These are phyloP conservation scores for Catostomus latipinnis DNA, from an alignment of 2,797 vertebrate species.

Conservation along the genomic window DNA sequence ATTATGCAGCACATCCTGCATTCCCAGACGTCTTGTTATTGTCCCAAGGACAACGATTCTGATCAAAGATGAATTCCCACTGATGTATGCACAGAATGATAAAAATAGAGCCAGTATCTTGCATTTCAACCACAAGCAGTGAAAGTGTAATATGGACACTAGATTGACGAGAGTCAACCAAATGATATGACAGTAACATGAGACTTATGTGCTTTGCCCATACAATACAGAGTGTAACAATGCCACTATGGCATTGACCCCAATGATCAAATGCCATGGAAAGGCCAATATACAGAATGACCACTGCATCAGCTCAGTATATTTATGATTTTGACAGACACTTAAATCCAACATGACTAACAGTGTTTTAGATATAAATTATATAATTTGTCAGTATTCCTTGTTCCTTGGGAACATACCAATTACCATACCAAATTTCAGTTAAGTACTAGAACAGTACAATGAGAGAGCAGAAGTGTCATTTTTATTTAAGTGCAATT, in stretches of 20 bases:
- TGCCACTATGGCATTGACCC: slow-evolving; percentile 17
- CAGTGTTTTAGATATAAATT: background rate
- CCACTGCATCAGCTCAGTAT: background rate
- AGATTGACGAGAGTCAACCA: slow-evolving; percentile 57
- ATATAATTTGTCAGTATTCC: too few relatives aligned
- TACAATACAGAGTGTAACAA: background rate
- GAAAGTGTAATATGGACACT: slow-evolving; percentile 51
- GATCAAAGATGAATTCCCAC: slow-evolving; percentile 33
- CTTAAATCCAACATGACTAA: background rate
- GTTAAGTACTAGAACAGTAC: background rate
- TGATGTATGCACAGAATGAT: slow-evolving; percentile 14
- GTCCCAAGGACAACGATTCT: slow-evolving; percentile 51
- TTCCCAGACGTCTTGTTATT: slow-evolving; percentile 44
- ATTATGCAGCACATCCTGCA: slow-evolving; percentile 31
- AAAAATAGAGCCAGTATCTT: slow-evolving; percentile 47
- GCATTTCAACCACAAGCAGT: slow-evolving; percentile 42
- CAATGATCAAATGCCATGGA: slow-evolving; percentile 25
- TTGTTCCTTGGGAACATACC: too few relatives aligned
- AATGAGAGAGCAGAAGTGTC: background rate
- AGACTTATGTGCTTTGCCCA: slow-evolving; percentile 1
- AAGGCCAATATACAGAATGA: background rate
- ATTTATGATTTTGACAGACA: background rate
- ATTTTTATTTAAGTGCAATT: background rate
- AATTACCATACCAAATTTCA: slow-evolving; percentile 4
- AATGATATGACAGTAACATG: slow-evolving; percentile 38